These are phyloP conservation scores for Phrixothrix hirtus DNA, from an alignment of 2,888 invertebrate species.

Conservation along the genomic window DNA sequence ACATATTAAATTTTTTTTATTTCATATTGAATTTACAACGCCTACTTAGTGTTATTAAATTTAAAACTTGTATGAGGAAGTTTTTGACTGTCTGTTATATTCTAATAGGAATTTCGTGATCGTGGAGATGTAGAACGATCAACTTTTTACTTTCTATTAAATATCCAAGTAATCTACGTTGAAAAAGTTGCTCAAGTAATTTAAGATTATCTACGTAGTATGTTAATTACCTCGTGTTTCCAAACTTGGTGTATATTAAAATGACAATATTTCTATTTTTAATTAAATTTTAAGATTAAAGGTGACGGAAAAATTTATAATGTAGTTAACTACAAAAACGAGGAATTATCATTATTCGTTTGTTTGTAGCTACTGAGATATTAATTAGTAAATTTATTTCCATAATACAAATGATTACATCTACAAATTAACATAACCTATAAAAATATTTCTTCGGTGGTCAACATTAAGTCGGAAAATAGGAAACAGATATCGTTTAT, in stretches of 20 bases:
- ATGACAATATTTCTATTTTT: not conserved
- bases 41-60: not conserved
- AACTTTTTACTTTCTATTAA: slow-evolving; percentile 10
- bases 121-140: slow-evolving; percentile 4
- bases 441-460: slow-evolving; percentile 16
- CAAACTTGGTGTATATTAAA: not conserved
- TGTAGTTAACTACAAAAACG: slow-evolving; percentile 5
- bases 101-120: slow-evolving; percentile 3
- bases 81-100: not conserved
- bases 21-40: not conserved
- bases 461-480: slow-evolving; percentile 27
- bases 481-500: slow-evolving; percentile 34
- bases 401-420: slow-evolving; percentile 12
- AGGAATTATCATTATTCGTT: slow-evolving; percentile 8
- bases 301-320: not conserved
- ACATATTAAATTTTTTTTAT: not conserved
- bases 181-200: not conserved
- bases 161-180: not conserved
- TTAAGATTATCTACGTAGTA: not conserved
- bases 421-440: slow-evolving; percentile 22
- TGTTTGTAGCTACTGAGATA: slow-evolving; percentile 7
- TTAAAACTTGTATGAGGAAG: not conserved
- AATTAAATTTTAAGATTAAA: slow-evolving; percentile 7
- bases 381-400: slow-evolving; percentile 18
- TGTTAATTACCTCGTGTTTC: not conserved